Evolutionary conservation across 2,888 invertebrate species (phyloP).

Genomic region (Agrotis clavis): DNA sequence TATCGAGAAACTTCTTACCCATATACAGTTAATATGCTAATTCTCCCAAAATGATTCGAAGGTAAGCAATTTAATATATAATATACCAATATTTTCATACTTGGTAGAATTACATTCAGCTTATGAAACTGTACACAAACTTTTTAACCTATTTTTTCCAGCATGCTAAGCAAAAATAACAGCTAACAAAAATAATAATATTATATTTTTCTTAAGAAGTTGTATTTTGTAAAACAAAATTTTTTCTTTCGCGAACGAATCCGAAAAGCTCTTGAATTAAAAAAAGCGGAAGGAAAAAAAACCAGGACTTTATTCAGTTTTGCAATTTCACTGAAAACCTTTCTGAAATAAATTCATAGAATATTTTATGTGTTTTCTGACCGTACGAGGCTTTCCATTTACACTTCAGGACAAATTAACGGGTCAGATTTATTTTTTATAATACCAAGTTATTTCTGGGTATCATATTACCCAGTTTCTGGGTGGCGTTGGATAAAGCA

Average conservation of each 20-base stretch:
- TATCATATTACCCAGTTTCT: too few species aligned
- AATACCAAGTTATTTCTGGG: neutral
- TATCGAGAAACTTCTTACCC: too few species aligned
- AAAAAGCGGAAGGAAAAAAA: constrained; percentile 66
- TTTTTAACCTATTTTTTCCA: neutral
- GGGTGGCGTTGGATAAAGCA: too few species aligned
- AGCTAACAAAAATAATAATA: neutral
- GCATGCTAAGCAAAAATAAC: neutral
- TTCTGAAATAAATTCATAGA: constrained; percentile 89
- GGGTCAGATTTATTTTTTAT: neutral
- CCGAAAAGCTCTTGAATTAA: constrained; percentile 52
- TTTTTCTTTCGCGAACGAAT: constrained; percentile 24
- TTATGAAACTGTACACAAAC: too few species aligned
- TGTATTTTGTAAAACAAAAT: constrained; percentile 25
- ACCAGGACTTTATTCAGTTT: constrained; percentile 72
- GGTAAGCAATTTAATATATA: neutral
- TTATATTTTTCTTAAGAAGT: constrained; percentile 23
- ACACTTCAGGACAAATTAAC: constrained; percentile 74
- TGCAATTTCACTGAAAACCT: constrained; percentile 83
- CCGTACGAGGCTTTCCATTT: constrained; percentile 86
- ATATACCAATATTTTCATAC: neutral
- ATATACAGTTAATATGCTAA: too few species aligned
- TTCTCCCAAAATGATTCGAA: too few species aligned
- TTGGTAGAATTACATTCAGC: too few species aligned
- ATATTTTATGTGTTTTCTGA: constrained; percentile 90